Evolutionary conservation across 2,888 invertebrate genomes (phyloP).

Genomic region (Mamestra brassicae): DNA sequence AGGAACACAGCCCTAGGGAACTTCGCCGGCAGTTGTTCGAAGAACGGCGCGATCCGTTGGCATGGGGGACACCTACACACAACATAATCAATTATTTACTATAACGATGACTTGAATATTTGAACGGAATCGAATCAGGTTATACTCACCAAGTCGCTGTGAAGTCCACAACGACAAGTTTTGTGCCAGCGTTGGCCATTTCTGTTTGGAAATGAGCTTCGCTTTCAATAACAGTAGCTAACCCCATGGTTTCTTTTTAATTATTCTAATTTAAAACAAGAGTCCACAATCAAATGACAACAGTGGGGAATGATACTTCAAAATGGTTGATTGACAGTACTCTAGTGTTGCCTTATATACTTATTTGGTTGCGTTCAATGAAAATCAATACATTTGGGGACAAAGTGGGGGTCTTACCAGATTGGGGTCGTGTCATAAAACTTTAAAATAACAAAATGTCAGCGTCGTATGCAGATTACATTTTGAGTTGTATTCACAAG

Average conservation of each 20-base stretch:
- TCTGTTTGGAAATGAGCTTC: constrained; percentile 96
- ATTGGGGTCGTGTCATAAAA: background rate
- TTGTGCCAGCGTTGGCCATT: constrained; percentile 95
- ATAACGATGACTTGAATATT: constrained; percentile 82
- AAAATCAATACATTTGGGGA: constrained; percentile 3
- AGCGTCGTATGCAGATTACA: background rate
- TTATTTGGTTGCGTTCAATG: constrained; percentile 46
- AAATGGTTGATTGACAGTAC: constrained; percentile 69
- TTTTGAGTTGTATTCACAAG: too few species aligned
- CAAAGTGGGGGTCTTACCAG: background rate
- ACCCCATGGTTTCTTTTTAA: constrained; percentile 84
- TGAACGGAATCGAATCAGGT: constrained; percentile 69
- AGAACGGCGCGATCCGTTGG: constrained; percentile 97
- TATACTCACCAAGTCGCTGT: constrained; percentile 96
- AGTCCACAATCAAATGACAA: constrained; percentile 71
- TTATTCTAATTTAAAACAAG: constrained; percentile 60
- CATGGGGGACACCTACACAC: constrained; percentile 98
- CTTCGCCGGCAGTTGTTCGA: constrained; percentile 96
- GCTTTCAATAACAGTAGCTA: constrained; percentile 93
- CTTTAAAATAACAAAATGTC: background rate
- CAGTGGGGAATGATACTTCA: constrained; percentile 78
- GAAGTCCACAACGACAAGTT: constrained; percentile 98
- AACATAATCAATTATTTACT: constrained; percentile 61
- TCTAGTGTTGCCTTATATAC: constrained; percentile 43
- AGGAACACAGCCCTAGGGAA: constrained; percentile 97